These are phyloP conservation scores for Agraylea sexmaculata DNA, from an alignment of 1,140 invertebrate genomes.

Conservation along the genomic window DNA sequence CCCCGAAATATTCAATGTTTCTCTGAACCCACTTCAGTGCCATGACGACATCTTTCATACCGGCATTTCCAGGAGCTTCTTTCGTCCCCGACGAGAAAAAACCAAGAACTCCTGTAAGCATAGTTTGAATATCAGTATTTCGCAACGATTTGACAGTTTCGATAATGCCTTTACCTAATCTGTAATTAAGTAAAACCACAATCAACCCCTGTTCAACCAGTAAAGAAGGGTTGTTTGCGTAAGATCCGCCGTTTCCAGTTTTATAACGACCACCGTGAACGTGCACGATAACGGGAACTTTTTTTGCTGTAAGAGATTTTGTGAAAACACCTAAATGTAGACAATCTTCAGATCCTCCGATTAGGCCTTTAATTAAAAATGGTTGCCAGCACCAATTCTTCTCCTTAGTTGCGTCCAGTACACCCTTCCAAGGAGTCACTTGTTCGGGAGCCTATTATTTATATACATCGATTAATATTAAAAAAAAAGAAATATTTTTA, in stretches of 20 bases:
- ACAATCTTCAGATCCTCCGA: constrained; percentile 27
- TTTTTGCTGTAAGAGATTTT: constrained; percentile 22
- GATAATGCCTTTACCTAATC: no score
- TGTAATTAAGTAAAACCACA: constrained; percentile 56
- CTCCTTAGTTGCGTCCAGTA: constrained; percentile 29
- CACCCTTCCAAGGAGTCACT: constrained; percentile 34
- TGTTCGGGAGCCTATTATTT: no score
- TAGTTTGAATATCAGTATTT: no score
- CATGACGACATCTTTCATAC: constrained; percentile 46
- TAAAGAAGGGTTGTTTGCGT: constrained; percentile 46
- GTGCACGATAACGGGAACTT: constrained; percentile 49
- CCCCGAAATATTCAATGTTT: constrained; percentile 41
- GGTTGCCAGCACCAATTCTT: constrained; percentile 22
- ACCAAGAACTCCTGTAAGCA: constrained; percentile 51
- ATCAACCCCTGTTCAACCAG: constrained; percentile 51
- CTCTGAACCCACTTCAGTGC: constrained; percentile 44
- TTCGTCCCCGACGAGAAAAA: constrained; percentile 48
- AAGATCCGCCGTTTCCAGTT: constrained; percentile 38
- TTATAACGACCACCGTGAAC: constrained; percentile 53
- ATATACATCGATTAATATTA: constrained; percentile 3
- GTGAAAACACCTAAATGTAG: constrained; percentile 29
- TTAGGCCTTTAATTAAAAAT: constrained; percentile 1
- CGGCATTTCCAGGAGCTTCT: constrained; percentile 45
- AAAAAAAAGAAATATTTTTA: no score
- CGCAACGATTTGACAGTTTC: no score